Base-by-base conservation (phyloP, 2,113 vertebrate species). In the Petrocephalus zakoni region DNA sequence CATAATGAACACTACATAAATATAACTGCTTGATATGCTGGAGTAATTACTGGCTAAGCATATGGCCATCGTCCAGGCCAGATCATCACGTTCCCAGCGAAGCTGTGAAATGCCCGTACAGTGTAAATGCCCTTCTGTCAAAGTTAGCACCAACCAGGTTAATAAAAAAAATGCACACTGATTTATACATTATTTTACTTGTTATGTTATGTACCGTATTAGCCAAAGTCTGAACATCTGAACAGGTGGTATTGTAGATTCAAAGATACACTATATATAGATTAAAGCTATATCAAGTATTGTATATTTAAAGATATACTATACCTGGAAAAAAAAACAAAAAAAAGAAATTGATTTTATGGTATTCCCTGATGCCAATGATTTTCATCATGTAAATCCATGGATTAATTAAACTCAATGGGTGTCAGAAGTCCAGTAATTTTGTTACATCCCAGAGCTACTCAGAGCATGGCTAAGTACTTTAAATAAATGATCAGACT, bases 401-500 rank as follows among this genome's bases (percentile, higher is more conserved):
- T 85, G 19, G 51, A 85, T 21, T 85, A 52, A 25, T 85, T 85
- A 85, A 49, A n/a, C 21, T 51, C 22, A 85, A 52, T 25, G 22
- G 46, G 8, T 25, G 46, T 51, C 10, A 25, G 1, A 9, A 49
- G 47, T 49, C 82, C 46, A 85, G 49, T 17, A 85, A 52, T 22
- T 51, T 11, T n/a, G n/a, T 11, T 85, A 15, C 52, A 29, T 52
- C 11, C 46, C 42, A 52, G 46, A 85, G 82, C 82, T 25, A 25
- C 11, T 52, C 42, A 85, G 46, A 85, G 82, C 82, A 52, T 25
- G n/a, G 42, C 46, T 51, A 85, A 85, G 81, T 84, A 42, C 17
- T 84, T 84, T 51, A 84, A 84, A 84, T 49, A 84, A 84, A 84
- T 84, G 5, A 84, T 49, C 81, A 84, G 47, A 51, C 42, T 29